phyloP scores from a whole-genome alignment of 37 sponge, comb jelly and placozoan species.

The Ephydatia muelleri region DNA sequence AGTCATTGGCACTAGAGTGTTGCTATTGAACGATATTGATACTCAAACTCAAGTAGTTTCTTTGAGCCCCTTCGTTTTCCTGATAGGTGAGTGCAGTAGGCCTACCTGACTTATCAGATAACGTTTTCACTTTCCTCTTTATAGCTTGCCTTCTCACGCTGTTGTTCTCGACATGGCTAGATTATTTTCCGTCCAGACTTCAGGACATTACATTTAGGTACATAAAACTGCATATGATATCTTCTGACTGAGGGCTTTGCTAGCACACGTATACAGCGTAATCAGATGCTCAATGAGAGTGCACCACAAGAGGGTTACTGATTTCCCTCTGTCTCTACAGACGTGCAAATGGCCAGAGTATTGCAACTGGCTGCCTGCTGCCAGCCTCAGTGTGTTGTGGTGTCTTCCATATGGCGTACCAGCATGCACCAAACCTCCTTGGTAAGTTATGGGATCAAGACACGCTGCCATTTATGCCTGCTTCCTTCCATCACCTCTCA shows the following conservation, averaged over 20 bases:
- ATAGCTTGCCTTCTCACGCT: constrained; percentile 49
- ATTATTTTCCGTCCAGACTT: constrained; percentile 60
- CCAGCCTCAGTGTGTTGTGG: constrained; percentile 47
- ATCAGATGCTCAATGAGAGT: too few species aligned
- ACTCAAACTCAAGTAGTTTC: not conserved
- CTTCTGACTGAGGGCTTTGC: not conserved
- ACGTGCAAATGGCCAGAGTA: constrained; percentile 32
- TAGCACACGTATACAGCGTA: too few species aligned
- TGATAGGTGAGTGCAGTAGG: constrained; percentile 16
- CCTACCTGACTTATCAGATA: not conserved
- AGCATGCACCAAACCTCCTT: constrained; percentile 21
- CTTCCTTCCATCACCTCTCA: not conserved
- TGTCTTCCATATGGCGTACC: constrained; percentile 34
- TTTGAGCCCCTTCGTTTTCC: constrained; percentile 1
- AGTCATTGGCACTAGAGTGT: constrained; percentile 17
- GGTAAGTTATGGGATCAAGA: constrained; percentile 7
- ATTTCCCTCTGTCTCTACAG: constrained; percentile 2
- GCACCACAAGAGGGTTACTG: not conserved
- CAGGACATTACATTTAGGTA: constrained; percentile 46
- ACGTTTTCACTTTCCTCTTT: not conserved
- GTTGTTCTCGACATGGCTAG: constrained; percentile 76
- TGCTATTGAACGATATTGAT: constrained; percentile 6
- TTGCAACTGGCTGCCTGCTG: constrained; percentile 63
- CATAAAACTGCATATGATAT: too few species aligned
- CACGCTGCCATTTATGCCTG: not conserved